These are phyloP conservation scores for Aleiodes leptofemur DNA, from an alignment of 2,888 invertebrate species.

Conservation along the genomic window DNA sequence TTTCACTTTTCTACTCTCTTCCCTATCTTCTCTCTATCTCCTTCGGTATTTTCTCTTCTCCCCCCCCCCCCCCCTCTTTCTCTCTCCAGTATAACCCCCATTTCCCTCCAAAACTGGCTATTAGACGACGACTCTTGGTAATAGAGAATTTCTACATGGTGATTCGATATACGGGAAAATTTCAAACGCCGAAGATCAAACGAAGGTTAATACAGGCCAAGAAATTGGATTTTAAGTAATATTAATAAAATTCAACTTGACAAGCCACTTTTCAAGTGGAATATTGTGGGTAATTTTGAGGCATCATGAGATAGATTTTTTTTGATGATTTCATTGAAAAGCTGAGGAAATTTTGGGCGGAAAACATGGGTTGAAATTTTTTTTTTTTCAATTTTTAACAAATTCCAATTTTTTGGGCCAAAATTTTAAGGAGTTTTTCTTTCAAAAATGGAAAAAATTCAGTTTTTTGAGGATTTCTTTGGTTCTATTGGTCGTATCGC, in stretches of 20 bases:
- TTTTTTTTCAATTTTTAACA: too few species aligned
- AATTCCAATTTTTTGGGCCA: not conserved
- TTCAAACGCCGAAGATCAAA: slow-evolving; percentile 43
- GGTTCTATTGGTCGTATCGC: too few species aligned
- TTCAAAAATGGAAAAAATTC: too few species aligned
- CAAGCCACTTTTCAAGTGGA: not conserved
- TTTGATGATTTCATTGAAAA: too few species aligned
- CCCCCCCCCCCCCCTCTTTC: too few species aligned
- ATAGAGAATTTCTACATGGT: slow-evolving; percentile 52
- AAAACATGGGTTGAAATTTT: too few species aligned
- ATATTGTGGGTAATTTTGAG: not conserved
- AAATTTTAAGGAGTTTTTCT: not conserved
- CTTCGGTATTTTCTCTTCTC: not conserved
- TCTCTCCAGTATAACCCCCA: not conserved
- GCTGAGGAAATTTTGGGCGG: too few species aligned
- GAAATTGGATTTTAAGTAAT: slow-evolving; percentile 2
- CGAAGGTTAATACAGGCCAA: slow-evolving; percentile 25
- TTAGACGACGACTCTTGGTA: slow-evolving; percentile 61
- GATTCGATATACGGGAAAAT: slow-evolving; percentile 51
- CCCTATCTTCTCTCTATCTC: slow-evolving; percentile 1
- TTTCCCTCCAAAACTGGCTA: slow-evolving; percentile 61
- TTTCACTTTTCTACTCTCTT: slow-evolving; percentile 9
- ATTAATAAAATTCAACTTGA: not conserved
- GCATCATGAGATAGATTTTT: not conserved
- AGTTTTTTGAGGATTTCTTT: too few species aligned